Conservation (phyloP, 1,140 invertebrate species). For the Drosophila pachea region DNA sequence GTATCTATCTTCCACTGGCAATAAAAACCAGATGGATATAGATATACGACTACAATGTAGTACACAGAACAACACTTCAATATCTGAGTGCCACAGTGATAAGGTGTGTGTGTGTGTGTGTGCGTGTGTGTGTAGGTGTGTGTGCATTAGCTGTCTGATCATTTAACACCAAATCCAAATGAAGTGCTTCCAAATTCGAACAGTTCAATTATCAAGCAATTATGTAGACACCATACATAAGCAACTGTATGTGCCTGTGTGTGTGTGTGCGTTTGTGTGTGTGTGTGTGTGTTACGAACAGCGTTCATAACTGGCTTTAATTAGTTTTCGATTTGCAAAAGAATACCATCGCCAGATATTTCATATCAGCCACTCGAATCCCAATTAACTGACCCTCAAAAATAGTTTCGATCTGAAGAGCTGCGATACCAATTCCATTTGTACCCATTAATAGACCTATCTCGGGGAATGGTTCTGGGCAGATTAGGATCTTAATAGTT, state of each 20-base stretch:
- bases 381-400: background rate
- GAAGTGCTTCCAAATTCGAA: conserved; percentile 27
- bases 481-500: background rate
- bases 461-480: too few relatives aligned
- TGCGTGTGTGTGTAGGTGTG: background rate
- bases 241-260: background rate
- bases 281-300: conserved; percentile 1
- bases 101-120: conserved; percentile 12
- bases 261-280: background rate
- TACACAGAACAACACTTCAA: background rate
- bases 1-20: background rate
- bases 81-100: background rate
- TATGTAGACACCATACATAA: conserved; percentile 11
- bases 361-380: background rate
- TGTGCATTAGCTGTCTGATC: conserved; percentile 21
- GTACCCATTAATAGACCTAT: too few relatives aligned
- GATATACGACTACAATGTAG: too few relatives aligned
- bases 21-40: background rate
- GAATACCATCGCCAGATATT: background rate
- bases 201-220: conserved; percentile 32
- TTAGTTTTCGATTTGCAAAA: conserved; percentile 4
- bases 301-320: background rate
- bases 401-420: background rate
- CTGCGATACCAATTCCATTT: background rate
- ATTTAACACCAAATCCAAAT: conserved; percentile 30